Evolutionary conservation across 2,113 vertebrate species (phyloP).

Genomic region (Reinhardtius hippoglossoides): DNA sequence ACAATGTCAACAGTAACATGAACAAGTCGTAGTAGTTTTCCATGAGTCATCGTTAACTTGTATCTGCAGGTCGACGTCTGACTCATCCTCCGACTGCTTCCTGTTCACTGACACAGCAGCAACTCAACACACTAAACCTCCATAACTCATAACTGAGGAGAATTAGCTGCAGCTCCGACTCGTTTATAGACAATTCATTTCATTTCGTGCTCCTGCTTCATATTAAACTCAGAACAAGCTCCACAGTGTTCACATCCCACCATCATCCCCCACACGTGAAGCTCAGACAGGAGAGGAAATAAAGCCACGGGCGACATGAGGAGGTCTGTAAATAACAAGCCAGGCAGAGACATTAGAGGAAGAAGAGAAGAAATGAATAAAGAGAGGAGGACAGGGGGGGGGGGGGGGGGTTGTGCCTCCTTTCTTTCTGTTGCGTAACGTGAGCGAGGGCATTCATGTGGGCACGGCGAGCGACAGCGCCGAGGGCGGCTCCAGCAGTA

Average conservation of each 20-base stretch:
- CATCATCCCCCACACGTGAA: too few relatives aligned
- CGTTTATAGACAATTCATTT: too few relatives aligned
- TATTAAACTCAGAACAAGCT: neutral
- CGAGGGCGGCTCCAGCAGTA: slow-evolving; percentile 38
- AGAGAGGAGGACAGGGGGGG: neutral
- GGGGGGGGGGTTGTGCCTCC: neutral
- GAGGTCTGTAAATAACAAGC: too few relatives aligned
- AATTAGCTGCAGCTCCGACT: too few relatives aligned
- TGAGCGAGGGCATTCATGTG: slow-evolving; percentile 32
- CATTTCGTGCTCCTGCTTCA: neutral
- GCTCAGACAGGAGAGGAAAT: too few relatives aligned
- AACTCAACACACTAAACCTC: neutral
- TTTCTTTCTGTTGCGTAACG: slow-evolving; percentile 47
- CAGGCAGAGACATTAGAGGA: too few relatives aligned
- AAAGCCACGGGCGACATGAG: too few relatives aligned
- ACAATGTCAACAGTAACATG: neutral
- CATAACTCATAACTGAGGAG: too few relatives aligned
- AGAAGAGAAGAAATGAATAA: neutral
- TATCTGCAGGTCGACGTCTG: slow-evolving; percentile 1
- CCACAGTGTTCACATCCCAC: neutral
- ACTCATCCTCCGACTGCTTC: neutral
- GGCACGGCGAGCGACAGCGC: slow-evolving; percentile 23
- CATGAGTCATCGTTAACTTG: neutral
- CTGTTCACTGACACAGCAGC: neutral
- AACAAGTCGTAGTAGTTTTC: neutral